These are phyloP conservation scores for Pantala flavescens DNA, from an alignment of 1,140 invertebrate species.

Conservation along the genomic window DNA sequence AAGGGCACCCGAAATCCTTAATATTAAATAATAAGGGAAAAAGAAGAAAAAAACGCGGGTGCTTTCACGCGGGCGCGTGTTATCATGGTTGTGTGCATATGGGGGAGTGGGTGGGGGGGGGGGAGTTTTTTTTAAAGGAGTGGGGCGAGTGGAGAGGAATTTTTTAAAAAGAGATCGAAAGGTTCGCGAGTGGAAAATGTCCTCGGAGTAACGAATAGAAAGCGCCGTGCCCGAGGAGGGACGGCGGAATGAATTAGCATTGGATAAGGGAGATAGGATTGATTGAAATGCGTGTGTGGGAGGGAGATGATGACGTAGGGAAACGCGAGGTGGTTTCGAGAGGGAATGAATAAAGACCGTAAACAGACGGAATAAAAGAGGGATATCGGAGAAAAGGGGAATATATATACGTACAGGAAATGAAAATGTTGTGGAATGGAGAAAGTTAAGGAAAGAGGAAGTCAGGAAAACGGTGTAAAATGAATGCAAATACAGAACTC, in stretches of 20 bases:
- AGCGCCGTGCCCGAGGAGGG: background rate
- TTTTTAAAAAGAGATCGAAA: background rate
- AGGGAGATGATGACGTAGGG: background rate
- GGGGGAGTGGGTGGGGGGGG: background rate
- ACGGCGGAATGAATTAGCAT: background rate
- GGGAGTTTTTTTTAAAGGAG: too few relatives aligned
- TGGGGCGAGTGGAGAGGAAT: background rate
- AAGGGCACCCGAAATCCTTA: too few relatives aligned
- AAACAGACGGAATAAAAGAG: too few relatives aligned
- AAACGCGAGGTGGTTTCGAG: too few relatives aligned
- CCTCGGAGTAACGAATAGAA: background rate
- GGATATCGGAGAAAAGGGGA: too few relatives aligned
- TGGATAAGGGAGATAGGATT: background rate
- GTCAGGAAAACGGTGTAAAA: too few relatives aligned
- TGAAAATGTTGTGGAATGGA: too few relatives aligned
- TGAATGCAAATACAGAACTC: too few relatives aligned
- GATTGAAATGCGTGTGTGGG: background rate
- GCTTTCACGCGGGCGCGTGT: background rate
- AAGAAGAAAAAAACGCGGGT: background rate
- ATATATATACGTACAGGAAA: too few relatives aligned
- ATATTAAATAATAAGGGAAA: background rate
- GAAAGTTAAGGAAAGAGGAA: too few relatives aligned
- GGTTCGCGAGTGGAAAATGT: background rate
- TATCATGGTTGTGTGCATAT: background rate
- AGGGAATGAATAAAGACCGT: too few relatives aligned